phyloP scores from a whole-genome alignment of 2,888 invertebrate species.

The Trissoscelio sp. region DNA sequence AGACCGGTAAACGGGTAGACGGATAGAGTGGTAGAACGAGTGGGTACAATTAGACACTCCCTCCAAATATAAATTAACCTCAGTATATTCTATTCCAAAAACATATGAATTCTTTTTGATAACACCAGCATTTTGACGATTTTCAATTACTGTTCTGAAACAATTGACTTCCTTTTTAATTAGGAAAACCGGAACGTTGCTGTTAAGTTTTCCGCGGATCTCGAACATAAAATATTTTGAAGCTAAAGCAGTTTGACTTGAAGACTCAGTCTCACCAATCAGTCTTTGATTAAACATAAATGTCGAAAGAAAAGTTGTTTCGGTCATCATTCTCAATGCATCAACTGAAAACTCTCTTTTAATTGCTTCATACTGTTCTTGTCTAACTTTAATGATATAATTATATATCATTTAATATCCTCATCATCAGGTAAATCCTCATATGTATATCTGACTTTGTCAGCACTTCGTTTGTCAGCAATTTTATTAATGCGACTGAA shows the following conservation, averaged over 20 bases:
- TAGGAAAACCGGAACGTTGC: conserved; percentile 31
- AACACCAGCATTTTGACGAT: conserved; percentile 18
- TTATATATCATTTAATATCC: conserved; percentile 12
- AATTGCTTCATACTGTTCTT: background rate
- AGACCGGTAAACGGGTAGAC: too few relatives aligned
- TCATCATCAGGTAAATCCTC: conserved; percentile 20
- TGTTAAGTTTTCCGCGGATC: conserved; percentile 25
- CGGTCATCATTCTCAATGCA: conserved; percentile 4
- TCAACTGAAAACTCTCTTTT: background rate
- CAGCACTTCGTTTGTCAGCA: background rate
- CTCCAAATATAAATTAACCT: background rate
- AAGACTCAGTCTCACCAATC: conserved; percentile 21
- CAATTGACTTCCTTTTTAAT: conserved; percentile 1
- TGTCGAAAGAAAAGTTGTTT: conserved; percentile 11
- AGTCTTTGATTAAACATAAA: conserved; percentile 33
- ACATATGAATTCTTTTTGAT: conserved; percentile 9
- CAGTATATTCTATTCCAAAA: conserved; percentile 11
- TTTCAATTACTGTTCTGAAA: background rate
- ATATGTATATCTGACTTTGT: conserved; percentile 2
- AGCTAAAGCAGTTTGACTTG: background rate
- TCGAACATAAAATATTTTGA: conserved; percentile 10
- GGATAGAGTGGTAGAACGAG: too few relatives aligned
- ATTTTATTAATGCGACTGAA: conserved; percentile 28
- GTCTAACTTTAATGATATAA: background rate
- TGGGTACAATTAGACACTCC: too few relatives aligned